A percentile compares a stretch with the other conserved stretches of the same genome.
These are phyloP conservation scores for Hirudo medicinalis DNA, from an alignment of 1,140 invertebrate genomes.

Conservation along the genomic window DNA sequence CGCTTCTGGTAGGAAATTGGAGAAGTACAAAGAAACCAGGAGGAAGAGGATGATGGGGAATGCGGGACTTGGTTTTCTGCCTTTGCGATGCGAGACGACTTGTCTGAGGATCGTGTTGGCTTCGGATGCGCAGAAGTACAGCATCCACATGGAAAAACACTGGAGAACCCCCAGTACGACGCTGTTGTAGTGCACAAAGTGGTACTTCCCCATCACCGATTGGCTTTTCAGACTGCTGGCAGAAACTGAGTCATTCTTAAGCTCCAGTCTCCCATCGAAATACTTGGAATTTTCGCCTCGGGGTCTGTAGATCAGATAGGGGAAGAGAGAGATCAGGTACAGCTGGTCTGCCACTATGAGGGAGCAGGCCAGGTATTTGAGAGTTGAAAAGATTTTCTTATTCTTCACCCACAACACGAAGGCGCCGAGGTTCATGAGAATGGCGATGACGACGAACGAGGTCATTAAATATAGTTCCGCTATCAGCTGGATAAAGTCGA, in stretches of 20 bases:
- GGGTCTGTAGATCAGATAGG: conserved; percentile 1
- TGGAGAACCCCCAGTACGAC: neutral
- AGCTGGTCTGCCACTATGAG: conserved; percentile 14
- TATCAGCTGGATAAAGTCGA: conserved; percentile 11
- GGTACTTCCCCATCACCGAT: neutral
- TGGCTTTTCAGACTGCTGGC: neutral
- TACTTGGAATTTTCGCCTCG: neutral
- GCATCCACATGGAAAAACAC: conserved; percentile 17
- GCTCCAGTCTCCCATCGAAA: neutral
- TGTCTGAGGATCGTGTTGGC: conserved; percentile 4
- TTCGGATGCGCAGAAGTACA: conserved; percentile 14
- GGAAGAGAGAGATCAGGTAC: conserved; percentile 9
- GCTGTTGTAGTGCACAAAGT: conserved; percentile 10
- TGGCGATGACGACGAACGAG: neutral
- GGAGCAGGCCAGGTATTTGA: neutral
- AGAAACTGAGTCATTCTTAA: neutral
- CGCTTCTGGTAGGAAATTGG: neutral
- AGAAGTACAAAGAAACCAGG: neutral
- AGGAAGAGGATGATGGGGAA: conserved; percentile 5
- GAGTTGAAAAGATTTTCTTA: neutral
- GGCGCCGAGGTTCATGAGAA: conserved; percentile 14
- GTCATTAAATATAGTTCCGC: neutral
- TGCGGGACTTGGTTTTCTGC: neutral
- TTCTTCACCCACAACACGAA: conserved; percentile 8
- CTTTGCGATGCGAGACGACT: neutral